Base-by-base conservation (phyloP, 2,888 invertebrate species). In the Ethmia dodecea region DNA sequence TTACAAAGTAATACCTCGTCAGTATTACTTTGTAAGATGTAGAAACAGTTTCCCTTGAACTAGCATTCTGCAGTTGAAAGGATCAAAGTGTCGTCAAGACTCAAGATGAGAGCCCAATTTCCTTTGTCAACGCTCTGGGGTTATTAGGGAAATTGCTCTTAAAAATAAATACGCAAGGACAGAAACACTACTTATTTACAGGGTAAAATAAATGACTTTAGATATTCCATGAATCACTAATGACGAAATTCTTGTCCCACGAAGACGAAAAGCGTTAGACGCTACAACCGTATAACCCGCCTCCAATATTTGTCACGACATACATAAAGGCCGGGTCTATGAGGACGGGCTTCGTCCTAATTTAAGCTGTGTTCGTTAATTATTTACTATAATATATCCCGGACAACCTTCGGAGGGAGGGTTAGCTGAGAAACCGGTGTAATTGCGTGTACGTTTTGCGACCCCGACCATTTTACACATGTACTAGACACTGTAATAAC, bases 351-450 rank as follows among this genome's bases (percentile, higher is more conserved):
- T 48, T 51, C n/a, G 55, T 60, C 63, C 64, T 65, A 64, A 70
- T 68, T 62, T 61, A 61, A 60, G 60, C 58, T 49, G 46, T 50
- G 55, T 65, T 70, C 68, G 63, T 72, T 74, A 73, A 74, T 74
- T 71, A 73, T 75, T 72, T 68, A 71, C 63, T 67, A 71, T 63
- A 61, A 68, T 62, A 67, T 54, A 65, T 62, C 60, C 62, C 57
- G 52, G 50, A 45, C 47, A 49, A 56, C 55, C 60, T 60, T 52
- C 49, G 43, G 40, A 51, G 47, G 49, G 52, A 50, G 52, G 52
- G 52, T 47, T 45, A 50, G 55, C 4, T 11, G 47, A 31, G 47
- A 45, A 54, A 53, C 58, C 64, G 58, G 60, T 62, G 61, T 72
- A 69, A 70, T 73, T 70, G 61, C 62, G 63, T 56, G 60, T 60